phyloP scores from a whole-genome alignment of 2,888 invertebrate species.

The Podabrus alpinus region DNA sequence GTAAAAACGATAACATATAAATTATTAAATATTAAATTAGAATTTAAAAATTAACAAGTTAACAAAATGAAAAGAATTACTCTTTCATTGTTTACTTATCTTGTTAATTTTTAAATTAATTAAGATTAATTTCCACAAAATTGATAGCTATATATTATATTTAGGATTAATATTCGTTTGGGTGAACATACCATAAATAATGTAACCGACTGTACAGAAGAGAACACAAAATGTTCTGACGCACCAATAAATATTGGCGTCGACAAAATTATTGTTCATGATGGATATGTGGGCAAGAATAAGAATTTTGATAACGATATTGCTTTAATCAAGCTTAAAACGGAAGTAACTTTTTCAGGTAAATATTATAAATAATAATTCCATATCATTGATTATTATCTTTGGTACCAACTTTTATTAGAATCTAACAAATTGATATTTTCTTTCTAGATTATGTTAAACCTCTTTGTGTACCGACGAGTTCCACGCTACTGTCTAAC shows the following conservation, averaged over 20 bases:
- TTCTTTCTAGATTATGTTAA: conserved; percentile 57
- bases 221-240: not conserved
- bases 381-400: too few species aligned
- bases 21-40: too few species aligned
- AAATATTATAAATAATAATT: conserved; percentile 21
- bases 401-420: too few species aligned
- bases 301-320: conserved; percentile 64
- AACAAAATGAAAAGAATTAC: too few species aligned
- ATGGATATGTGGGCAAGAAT: not conserved
- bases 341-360: conserved; percentile 61
- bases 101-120: too few species aligned
- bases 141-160: too few species aligned
- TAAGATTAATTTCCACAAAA: too few species aligned
- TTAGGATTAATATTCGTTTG: conserved; percentile 42
- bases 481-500: conserved; percentile 44
- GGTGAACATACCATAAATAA: conserved; percentile 66
- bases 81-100: too few species aligned
- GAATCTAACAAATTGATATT: too few species aligned
- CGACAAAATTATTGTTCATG: not conserved
- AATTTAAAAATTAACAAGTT: too few species aligned
- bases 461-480: conserved; percentile 65
- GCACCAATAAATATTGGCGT: not conserved
- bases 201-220: conserved; percentile 59
- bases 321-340: conserved; percentile 67
- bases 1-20: conserved; percentile 43